Evolutionary conservation across 2,113 vertebrate species (phyloP), one percentile per base, ranked within the genome.

Genomic region (Xenopus laevis): DNA sequence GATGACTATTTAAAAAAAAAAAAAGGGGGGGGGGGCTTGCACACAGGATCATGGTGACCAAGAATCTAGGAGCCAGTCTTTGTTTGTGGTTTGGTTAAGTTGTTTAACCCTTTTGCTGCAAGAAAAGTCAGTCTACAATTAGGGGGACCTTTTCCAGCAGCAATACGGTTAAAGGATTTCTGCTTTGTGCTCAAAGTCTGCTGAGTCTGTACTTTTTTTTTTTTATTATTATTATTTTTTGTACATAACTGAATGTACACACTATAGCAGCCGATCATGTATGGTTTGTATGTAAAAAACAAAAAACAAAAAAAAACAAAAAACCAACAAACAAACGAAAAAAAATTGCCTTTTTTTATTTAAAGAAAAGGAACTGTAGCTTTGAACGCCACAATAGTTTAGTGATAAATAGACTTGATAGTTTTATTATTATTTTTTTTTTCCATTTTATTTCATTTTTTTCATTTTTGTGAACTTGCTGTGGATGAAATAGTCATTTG

Each of bases 31-130:
- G n/a, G 81, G 84, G 79, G 74, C 69, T 82, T 86, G 82, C 86
- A 85, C 83, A 83, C 81, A 77, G 87, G 80, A 88, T 85, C 82
- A 83, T 84, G 89, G 89, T 89, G 87, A 91, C 88, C 81, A 84
- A 85, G 84, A 87, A 90, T 86, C 83, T 88, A 86, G 87, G 90
- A 90, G 89, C 88, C 84, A 75, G 81, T 91, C 81, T 70, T 86
- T 88, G 88, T 93, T 91, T 91, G 89, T 86, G 82, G 81, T 84
- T 86, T 84, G 86, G 89, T 89, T 88, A 79, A 83, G 81, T 87
- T 82, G 84, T 82, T 85, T 83, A 76, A 76, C 74, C 74, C 66
- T 76, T 76, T 76, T 69, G 65, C 60, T 70, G 71, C 72, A 71
- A 75, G 71, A 71, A 76, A 76, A 70, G 67, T 70, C 66, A 13